phyloP scores from a whole-genome alignment of 2,888 invertebrate genomes.

The Volucella zonaria region DNA sequence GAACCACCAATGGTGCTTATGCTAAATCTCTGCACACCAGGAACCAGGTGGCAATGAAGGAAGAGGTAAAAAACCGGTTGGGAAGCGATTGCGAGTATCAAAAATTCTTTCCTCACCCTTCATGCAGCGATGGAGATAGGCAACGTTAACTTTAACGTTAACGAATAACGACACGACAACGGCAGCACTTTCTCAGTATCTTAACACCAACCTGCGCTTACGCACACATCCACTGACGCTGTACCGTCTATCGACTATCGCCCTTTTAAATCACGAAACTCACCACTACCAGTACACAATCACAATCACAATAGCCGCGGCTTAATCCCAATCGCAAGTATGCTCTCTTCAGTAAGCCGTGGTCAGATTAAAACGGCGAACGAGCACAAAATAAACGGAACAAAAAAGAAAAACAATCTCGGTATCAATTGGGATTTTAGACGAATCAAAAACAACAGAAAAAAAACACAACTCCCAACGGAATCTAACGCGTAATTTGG shows the following conservation, averaged over 20 bases:
- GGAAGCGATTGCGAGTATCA: conserved; percentile 56
- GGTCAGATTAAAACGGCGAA: conserved; percentile 46
- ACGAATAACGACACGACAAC: background rate
- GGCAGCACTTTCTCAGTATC: conserved; percentile 59
- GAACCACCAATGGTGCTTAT: conserved; percentile 26
- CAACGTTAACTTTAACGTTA: too few species aligned
- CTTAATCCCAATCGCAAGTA: conserved; percentile 31
- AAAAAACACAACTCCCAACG: conserved; percentile 45
- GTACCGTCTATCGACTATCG: conserved; percentile 27
- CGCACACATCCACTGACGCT: conserved; percentile 17
- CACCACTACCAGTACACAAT: conserved; percentile 27
- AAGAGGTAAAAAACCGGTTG: conserved; percentile 24
- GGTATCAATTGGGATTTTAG: conserved; percentile 47
- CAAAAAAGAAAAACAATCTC: conserved; percentile 25
- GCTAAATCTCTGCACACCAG: conserved; percentile 50
- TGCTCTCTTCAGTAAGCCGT: conserved; percentile 44
- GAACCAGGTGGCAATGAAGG: conserved; percentile 44
- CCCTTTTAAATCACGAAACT: conserved; percentile 44
- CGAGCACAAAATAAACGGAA: conserved; percentile 58
- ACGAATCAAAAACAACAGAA: conserved; percentile 16
- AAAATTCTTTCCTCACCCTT: conserved; percentile 64
- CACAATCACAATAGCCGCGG: conserved; percentile 20
- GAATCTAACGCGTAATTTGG: conserved; percentile 56
- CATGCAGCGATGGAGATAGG: background rate
- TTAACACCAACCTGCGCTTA: conserved; percentile 17